phyloP scores from a whole-genome alignment of 2,888 invertebrate genomes.

The Drosophila koepferae region DNA sequence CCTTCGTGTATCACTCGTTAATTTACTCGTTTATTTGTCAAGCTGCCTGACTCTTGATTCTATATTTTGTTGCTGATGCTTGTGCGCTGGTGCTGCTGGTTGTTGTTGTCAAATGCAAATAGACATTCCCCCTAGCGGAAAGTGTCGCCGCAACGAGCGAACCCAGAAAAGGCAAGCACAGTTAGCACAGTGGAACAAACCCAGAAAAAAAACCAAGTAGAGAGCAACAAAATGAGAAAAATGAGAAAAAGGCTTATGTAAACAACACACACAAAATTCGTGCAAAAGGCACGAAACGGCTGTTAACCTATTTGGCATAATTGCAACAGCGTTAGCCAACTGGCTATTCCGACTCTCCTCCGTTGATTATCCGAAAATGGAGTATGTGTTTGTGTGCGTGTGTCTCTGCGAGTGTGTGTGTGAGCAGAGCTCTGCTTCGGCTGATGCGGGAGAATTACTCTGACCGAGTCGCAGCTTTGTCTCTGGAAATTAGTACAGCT shows the following conservation, averaged over 20 bases:
- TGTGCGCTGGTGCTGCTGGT: constrained; percentile 4
- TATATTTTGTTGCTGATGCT: constrained; percentile 45
- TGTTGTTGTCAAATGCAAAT: constrained; percentile 70
- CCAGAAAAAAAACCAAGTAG: neutral
- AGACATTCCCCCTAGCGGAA: constrained; percentile 53
- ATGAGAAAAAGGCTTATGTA: constrained; percentile 72
- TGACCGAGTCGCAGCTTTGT: neutral
- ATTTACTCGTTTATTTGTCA: constrained; percentile 59
- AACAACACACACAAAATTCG: constrained; percentile 58
- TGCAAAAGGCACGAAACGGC: constrained; percentile 77
- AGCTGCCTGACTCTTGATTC: constrained; percentile 69
- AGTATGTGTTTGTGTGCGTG: constrained; percentile 10
- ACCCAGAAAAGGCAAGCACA: constrained; percentile 20
- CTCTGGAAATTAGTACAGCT: constrained; percentile 24
- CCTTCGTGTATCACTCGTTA: constrained; percentile 30
- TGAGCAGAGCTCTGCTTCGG: constrained; percentile 4
- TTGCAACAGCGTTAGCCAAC: constrained; percentile 57
- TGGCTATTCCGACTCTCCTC: constrained; percentile 48
- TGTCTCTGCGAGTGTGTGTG: too few species aligned
- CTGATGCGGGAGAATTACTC: constrained; percentile 13
- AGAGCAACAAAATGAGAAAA: constrained; percentile 56
- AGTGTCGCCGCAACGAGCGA: too few species aligned
- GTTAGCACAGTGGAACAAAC: constrained; percentile 18
- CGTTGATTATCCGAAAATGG: constrained; percentile 33
- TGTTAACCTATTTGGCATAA: constrained; percentile 79